Evolutionary conservation across 2,113 vertebrate species (phyloP), one percentile per base, ranked within the genome.

Genomic region (Lagenorhynchus albirostris): DNA sequence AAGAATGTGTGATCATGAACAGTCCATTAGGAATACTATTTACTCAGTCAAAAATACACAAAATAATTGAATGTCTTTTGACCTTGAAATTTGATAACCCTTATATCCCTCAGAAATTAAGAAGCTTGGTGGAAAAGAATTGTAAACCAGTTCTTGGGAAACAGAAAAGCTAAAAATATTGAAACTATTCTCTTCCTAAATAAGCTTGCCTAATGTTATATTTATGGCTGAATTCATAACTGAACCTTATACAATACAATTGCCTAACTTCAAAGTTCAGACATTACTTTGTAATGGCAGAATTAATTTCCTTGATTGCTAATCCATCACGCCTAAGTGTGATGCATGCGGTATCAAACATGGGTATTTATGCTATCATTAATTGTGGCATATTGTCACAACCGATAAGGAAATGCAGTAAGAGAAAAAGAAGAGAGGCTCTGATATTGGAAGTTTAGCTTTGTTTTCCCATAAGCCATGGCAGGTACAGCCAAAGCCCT

Each of bases 281-380:
- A 98, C 98, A 97, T 97, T 98, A 98, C 96, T 98, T 98, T 98
- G 96, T 98, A 98, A 98, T 98, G 97, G 98, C 96, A 98, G 98
- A 98, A 99, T 98, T 99, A 99, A 98, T 99, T 99, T 98, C 98
- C 97, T 98, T 98, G 98, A 99, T 99, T 98, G 98, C 97, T 98
- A 99, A 99, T 99, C 98, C 98, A 99, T 99, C 98, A 98, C n/a
- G 68, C 92, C 98, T 99, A 99, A 99, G 98, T 98, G 98, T 99
- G 98, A 99, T 99, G 95, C 98, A 98, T 99, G 98, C 41, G 94
- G 98, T 98, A 99, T 98, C 98, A 98, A 98, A 98, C 96, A 98
- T 62, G 97, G 96, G 97, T 98, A 98, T 98, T 98, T 98, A 98
- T 98, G 98, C 98, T 98, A 98, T 99, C 98, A 99, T 99, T 98